A percentile compares a stretch with the other conserved stretches of the same genome.
phyloP scores from a whole-genome alignment of 2,113 vertebrate genomes.

The Cyprinus carpio region DNA sequence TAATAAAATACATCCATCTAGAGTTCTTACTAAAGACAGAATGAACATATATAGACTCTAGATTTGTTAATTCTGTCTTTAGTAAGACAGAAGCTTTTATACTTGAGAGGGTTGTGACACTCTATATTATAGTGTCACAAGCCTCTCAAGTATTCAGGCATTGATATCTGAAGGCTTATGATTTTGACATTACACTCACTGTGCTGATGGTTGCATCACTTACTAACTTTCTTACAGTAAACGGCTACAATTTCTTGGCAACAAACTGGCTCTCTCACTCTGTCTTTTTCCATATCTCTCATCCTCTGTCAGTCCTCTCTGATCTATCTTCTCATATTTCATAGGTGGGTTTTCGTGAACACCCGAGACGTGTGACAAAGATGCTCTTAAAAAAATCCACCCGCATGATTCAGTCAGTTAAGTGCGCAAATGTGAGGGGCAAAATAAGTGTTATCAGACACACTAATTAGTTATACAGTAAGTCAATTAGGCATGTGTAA shows the following conservation, averaged over 20 bases:
- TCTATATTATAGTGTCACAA: not conserved
- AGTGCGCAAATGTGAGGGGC: constrained; percentile 19
- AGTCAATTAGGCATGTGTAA: constrained; percentile 84
- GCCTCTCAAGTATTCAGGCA: constrained; percentile 6
- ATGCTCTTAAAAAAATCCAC: constrained; percentile 6
- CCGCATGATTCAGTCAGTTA: not conserved
- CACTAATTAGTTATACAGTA: constrained; percentile 85
- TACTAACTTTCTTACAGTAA: constrained; percentile 36
- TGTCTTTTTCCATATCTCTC: constrained; percentile 4
- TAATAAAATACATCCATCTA: not conserved
- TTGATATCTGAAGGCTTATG: constrained; percentile 62
- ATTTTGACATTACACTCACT: constrained; percentile 77
- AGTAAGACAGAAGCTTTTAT: too few species aligned
- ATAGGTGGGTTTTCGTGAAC: constrained; percentile 22
- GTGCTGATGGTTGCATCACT: constrained; percentile 80
- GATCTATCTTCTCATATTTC: constrained; percentile 19
- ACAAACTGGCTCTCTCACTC: constrained; percentile 13
- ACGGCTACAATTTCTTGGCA: constrained; percentile 33
- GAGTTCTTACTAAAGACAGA: not conserved
- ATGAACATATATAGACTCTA: not conserved
- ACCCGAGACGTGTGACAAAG: not conserved
- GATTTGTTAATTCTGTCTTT: too few species aligned
- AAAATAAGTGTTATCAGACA: constrained; percentile 79
- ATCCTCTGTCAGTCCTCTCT: not conserved
- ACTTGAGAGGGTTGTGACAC: too few species aligned